Evolutionary conservation across 2,113 vertebrate species (phyloP).

Genomic region (Neotragus pygmaeus): DNA sequence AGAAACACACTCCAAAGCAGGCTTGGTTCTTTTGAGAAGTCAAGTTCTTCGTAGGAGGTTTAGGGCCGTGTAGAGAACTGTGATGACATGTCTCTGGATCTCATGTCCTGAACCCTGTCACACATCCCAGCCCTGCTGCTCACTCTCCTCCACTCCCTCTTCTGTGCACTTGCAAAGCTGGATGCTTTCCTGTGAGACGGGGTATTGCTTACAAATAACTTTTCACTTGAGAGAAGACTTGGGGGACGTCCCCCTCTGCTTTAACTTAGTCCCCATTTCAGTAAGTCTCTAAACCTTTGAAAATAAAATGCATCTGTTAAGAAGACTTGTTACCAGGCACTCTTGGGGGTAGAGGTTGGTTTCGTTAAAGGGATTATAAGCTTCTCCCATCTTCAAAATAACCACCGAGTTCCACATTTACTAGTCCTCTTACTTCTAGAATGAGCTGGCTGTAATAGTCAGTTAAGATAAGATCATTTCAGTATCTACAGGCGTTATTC

Average conservation of each 20-base stretch:
- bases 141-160: not conserved
- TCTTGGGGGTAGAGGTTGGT: not conserved
- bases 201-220: not conserved
- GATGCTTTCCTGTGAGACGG: not conserved
- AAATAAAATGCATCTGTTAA: not conserved
- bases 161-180: not conserved
- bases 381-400: not conserved
- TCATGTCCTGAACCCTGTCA: not conserved
- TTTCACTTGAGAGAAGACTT: not conserved
- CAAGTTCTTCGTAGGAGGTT: not conserved
- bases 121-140: not conserved
- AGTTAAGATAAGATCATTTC: conserved; percentile 69
- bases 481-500: conserved; percentile 56
- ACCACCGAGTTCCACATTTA: not conserved
- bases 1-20: not conserved
- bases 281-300: not conserved
- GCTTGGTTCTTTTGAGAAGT: not conserved
- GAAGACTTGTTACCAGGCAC: not conserved
- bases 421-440: conserved; percentile 44
- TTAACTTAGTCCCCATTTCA: not conserved
- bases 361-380: not conserved
- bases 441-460: conserved; percentile 50
- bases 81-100: not conserved
- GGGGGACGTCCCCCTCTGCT: not conserved
- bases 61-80: not conserved